Percentiles rank a stretch among this genome's conserved stretches.
phyloP scores from a whole-genome alignment of 2,888 invertebrate genomes.

The Willowsia nigromaculata region DNA sequence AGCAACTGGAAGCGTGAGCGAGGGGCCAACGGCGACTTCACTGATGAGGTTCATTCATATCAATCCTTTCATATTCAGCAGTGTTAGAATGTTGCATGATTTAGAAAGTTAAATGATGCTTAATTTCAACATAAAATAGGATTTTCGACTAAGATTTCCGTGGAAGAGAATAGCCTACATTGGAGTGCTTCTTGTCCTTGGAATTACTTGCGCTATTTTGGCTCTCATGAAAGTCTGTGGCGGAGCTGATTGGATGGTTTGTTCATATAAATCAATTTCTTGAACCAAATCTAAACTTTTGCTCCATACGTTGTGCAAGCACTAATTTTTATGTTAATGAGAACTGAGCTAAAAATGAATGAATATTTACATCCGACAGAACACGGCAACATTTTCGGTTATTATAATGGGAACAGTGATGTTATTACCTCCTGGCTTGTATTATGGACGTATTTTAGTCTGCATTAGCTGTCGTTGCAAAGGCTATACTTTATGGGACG shows the following conservation, averaged over 20 bases:
- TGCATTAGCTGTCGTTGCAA: slow-evolving; percentile 40
- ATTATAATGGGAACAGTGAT: slow-evolving; percentile 48
- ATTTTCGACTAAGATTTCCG: background rate
- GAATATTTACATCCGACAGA: background rate
- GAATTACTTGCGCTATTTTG: slow-evolving; percentile 36
- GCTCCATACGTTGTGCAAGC: background rate
- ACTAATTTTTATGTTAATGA: background rate
- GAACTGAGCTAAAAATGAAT: background rate
- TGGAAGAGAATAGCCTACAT: slow-evolving; percentile 55
- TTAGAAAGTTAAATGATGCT: background rate
- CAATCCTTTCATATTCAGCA: no score
- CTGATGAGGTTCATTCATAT: background rate
- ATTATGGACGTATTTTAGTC: slow-evolving; percentile 48
- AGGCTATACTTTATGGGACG: slow-evolving; percentile 37
- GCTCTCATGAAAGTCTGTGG: slow-evolving; percentile 51
- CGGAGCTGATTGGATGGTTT: slow-evolving; percentile 43
- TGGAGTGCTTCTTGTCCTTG: slow-evolving; percentile 29
- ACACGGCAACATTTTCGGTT: slow-evolving; percentile 41
- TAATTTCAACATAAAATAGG: background rate
- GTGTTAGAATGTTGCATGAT: no score
- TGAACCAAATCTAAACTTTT: no score
- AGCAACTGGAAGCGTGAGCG: background rate
- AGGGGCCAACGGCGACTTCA: background rate
- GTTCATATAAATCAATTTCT: background rate
- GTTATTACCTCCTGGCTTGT: slow-evolving; percentile 49